Conservation (phyloP, 37 sponge, comb jelly and placozoan genomes). For the Chondrilla cf. caribensis region DNA sequence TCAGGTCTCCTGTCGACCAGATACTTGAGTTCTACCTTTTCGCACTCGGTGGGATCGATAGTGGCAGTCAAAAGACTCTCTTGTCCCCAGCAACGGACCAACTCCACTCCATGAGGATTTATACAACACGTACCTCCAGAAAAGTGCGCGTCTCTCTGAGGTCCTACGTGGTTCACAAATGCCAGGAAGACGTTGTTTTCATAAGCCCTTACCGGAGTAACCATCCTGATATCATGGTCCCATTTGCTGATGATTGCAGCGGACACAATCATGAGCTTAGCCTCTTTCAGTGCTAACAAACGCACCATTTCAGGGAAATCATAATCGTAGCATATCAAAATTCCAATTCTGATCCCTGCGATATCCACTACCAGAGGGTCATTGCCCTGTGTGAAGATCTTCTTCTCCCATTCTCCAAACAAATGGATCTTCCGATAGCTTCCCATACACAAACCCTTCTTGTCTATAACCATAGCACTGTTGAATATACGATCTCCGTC, state of each 20-base stretch:
- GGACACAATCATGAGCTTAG: background rate
- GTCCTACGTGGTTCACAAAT: conserved; percentile 47
- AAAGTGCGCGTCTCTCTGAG: background rate
- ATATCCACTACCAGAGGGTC: background rate
- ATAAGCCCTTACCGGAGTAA: conserved; percentile 21
- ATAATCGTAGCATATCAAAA: background rate
- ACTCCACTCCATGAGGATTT: conserved; percentile 27
- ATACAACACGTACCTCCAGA: conserved; percentile 9
- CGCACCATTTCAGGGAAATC: background rate
- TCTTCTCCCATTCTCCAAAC: background rate
- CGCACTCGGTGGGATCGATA: background rate
- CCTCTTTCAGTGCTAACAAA: background rate
- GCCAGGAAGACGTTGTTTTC: conserved; percentile 52
- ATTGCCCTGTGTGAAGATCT: background rate
- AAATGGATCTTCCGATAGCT: background rate
- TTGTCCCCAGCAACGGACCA: conserved; percentile 11
- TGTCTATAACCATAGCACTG: background rate
- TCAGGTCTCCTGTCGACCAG: conserved; percentile 28
- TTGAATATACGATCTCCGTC: background rate
- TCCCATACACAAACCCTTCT: background rate
- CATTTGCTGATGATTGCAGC: background rate
- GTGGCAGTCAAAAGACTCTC: conserved; percentile 24
- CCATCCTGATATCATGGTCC: background rate
- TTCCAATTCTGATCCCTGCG: background rate
- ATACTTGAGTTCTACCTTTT: background rate